These are phyloP conservation scores for Cossypha dichroa DNA, from an alignment of 2,797 vertebrate species.

Conservation along the genomic window DNA sequence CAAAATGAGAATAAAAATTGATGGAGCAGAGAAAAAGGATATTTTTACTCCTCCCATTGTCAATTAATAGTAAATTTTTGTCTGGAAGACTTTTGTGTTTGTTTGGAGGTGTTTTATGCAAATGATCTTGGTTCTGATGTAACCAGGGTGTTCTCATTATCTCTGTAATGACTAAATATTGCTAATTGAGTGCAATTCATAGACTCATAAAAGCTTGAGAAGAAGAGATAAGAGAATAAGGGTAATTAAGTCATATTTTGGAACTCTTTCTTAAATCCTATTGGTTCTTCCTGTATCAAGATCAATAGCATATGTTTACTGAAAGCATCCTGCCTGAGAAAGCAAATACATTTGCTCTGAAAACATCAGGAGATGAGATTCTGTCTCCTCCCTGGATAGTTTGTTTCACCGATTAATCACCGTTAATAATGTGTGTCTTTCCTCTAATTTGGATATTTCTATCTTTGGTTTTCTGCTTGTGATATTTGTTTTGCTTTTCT, in stretches of 20 bases:
- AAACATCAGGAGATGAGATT: neutral
- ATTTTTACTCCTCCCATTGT: accelerated
- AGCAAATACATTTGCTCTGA: neutral
- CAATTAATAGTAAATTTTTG: neutral
- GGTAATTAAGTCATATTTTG: neutral
- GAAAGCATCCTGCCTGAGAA: neutral
- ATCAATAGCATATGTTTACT: neutral
- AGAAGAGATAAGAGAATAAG: neutral
- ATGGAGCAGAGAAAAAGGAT: neutral
- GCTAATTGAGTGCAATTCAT: neutral
- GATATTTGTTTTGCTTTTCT: neutral
- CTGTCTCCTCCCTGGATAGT: neutral
- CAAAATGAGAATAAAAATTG: neutral
- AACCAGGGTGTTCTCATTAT: neutral
- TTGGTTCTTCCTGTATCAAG: neutral
- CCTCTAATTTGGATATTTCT: neutral
- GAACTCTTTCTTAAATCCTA: neutral
- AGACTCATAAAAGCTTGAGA: neutral
- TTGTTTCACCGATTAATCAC: slow-evolving; percentile 46
- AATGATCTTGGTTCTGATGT: neutral
- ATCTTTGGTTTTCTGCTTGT: neutral
- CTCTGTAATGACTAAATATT: neutral
- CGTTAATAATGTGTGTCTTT: neutral
- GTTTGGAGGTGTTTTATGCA: neutral
- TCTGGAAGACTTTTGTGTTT: neutral